phyloP scores from a whole-genome alignment of 2,113 vertebrate species.

The Chamaea fasciata region DNA sequence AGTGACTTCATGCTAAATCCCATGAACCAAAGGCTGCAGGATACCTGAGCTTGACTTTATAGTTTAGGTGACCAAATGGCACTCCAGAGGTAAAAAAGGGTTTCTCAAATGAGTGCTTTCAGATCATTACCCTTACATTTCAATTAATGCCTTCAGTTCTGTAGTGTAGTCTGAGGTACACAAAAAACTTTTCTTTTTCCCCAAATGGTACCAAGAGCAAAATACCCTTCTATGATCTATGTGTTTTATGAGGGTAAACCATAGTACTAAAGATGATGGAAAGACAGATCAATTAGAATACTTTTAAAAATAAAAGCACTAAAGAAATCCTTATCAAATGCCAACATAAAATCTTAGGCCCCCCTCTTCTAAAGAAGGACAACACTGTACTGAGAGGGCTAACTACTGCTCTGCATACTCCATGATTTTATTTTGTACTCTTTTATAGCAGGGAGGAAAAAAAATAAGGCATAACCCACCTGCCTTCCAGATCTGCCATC shows the following conservation, averaged over 20 bases:
- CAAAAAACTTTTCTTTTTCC: not conserved
- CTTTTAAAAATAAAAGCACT: not conserved
- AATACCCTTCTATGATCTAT: not conserved
- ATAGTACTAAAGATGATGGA: not conserved
- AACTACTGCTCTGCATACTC: not conserved
- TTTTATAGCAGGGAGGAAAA: not conserved
- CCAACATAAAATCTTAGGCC: not conserved
- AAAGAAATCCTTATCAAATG: not conserved
- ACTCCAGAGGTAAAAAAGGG: not conserved
- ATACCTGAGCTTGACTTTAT: not conserved
- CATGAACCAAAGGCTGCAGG: not conserved
- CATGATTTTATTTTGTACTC: not conserved
- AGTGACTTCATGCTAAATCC: not conserved
- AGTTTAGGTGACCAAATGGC: not conserved
- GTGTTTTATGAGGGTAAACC: conserved; percentile 24
- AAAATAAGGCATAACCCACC: not conserved
- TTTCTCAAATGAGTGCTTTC: not conserved
- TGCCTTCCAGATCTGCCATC: not conserved
- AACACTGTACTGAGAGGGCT: not conserved
- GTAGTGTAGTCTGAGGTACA: not conserved
- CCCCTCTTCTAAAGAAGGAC: not conserved
- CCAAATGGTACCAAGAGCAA: not conserved
- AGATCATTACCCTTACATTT: not conserved
- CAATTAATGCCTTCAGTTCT: not conserved
- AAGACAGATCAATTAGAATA: conserved; percentile 18